phyloP scores from a whole-genome alignment of 2,888 invertebrate species.

The Lampropteryx suffumata region DNA sequence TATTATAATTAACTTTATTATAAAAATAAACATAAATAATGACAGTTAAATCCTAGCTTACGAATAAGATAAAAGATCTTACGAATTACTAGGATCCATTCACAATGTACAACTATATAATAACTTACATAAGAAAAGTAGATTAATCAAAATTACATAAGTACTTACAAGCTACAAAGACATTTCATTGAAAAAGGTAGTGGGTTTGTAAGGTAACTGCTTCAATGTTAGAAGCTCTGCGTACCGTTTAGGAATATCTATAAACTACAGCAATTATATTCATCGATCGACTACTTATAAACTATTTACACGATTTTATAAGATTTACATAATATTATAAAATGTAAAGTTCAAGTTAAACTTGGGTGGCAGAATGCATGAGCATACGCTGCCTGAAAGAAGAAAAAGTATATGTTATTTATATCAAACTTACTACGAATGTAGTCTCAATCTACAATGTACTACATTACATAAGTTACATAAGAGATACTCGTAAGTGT shows the following conservation, averaged over 20 bases:
- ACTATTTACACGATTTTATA: conserved; percentile 48
- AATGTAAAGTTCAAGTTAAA: conserved; percentile 1
- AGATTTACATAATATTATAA: conserved; percentile 17
- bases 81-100: conserved; percentile 75
- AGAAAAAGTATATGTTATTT: no score
- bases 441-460: no score
- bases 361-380: conserved; percentile 7
- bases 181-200: conserved; percentile 14
- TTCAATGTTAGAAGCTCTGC: conserved; percentile 20
- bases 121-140: conserved; percentile 35
- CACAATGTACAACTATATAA: conserved; percentile 63
- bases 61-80: conserved; percentile 56
- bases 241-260: conserved; percentile 27
- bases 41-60: conserved; percentile 47
- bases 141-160: conserved; percentile 44
- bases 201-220: conserved; percentile 34
- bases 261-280: conserved; percentile 19
- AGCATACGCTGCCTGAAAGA: not conserved
- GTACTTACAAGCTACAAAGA: conserved; percentile 42
- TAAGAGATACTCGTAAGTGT: no score
- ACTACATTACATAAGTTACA: no score
- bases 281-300: conserved; percentile 24
- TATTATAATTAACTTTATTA: conserved; percentile 32
- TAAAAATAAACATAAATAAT: conserved; percentile 52
- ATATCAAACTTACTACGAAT: no score